These are phyloP conservation scores for Tortrix viridana DNA, from an alignment of 2,888 invertebrate genomes.

Conservation along the genomic window DNA sequence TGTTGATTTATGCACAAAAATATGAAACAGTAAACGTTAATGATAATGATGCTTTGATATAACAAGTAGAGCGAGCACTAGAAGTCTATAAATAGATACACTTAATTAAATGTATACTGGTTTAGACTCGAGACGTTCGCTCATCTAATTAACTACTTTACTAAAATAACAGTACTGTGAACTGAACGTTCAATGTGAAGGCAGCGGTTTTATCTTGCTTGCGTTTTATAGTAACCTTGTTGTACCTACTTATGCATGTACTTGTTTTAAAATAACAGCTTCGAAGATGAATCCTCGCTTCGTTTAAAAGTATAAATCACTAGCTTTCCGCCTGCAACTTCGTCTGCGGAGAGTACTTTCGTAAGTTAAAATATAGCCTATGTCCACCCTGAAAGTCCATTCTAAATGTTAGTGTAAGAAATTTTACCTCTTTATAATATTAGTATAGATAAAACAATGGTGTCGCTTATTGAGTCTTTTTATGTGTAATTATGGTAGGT, in stretches of 20 bases:
- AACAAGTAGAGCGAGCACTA: conserved; percentile 9
- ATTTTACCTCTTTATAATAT: no score
- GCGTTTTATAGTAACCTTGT: not conserved
- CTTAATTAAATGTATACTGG: conserved; percentile 9
- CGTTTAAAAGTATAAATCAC: no score
- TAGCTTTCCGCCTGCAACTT: no score
- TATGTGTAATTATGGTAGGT: conserved; percentile 1
- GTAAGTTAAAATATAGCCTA: no score
- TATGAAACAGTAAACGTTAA: not conserved
- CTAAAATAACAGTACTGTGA: conserved; percentile 6
- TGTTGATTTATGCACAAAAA: conserved; percentile 11
- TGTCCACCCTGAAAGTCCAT: no score
- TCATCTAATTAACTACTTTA: conserved; percentile 15
- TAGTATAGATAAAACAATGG: no score
- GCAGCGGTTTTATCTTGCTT: not conserved
- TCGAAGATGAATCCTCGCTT: no score
- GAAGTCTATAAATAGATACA: conserved; percentile 5
- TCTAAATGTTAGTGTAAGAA: no score
- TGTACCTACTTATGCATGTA: no score
- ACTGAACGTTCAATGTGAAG: conserved; percentile 13
- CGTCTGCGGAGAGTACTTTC: no score
- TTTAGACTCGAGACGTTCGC: conserved; percentile 8
- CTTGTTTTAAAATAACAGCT: not conserved
- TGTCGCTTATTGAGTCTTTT: not conserved
- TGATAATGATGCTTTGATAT: not conserved